Conservation (phyloP, 2,113 vertebrate species). For the Silurus meridionalis region DNA sequence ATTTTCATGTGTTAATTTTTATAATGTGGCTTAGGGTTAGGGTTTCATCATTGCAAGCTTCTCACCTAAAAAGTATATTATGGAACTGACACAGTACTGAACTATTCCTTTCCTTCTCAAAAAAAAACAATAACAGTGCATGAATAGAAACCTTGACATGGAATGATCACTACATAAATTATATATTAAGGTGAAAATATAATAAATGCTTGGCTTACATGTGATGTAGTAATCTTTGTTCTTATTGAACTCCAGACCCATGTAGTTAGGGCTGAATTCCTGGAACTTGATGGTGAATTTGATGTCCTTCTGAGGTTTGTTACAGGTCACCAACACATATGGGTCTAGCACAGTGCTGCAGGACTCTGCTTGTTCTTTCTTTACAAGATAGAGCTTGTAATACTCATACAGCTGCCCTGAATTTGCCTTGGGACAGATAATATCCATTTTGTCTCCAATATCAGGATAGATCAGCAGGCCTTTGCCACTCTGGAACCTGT, state of each 20-base stretch:
- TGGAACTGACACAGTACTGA: too few relatives aligned
- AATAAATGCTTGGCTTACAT: conserved; percentile 72
- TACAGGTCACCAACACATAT: conserved; percentile 85
- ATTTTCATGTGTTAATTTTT: too few relatives aligned
- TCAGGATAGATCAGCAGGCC: conserved; percentile 85
- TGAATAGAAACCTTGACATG: neutral
- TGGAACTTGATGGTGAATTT: conserved; percentile 91
- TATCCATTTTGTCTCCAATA: conserved; percentile 89
- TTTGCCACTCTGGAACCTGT: conserved; percentile 81
- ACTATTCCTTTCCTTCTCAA: too few relatives aligned
- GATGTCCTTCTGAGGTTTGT: conserved; percentile 84
- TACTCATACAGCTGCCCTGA: conserved; percentile 82
- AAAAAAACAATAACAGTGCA: too few relatives aligned
- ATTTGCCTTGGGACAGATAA: conserved; percentile 84
- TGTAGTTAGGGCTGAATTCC: conserved; percentile 91
- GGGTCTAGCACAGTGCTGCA: conserved; percentile 87
- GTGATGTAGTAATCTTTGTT: conserved; percentile 86
- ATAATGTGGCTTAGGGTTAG: too few relatives aligned
- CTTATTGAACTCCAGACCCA: conserved; percentile 86
- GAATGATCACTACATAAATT: neutral
- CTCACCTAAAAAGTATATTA: too few relatives aligned
- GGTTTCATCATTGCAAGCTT: too few relatives aligned
- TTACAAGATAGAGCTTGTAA: conserved; percentile 88
- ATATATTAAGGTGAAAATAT: neutral
- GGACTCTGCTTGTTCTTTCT: conserved; percentile 77